Percentiles rank a stretch among this genome's conserved stretches.
Evolutionary conservation across 2,888 invertebrate species (phyloP).

Genomic region (Leptinotarsa peninsularis): DNA sequence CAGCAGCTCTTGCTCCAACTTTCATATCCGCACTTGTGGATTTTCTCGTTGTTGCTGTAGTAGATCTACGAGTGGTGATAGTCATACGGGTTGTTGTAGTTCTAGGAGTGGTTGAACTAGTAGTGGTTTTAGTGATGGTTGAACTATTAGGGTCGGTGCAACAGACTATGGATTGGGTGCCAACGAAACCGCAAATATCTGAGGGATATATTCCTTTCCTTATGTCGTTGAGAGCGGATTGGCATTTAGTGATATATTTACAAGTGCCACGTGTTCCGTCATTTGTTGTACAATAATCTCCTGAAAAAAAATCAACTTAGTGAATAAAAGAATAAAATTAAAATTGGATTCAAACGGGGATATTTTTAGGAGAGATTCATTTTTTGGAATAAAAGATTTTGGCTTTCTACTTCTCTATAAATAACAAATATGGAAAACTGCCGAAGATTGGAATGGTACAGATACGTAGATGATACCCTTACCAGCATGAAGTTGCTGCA

Average conservation of each 20-base stretch:
- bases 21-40: conserved; percentile 41
- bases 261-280: conserved; percentile 47
- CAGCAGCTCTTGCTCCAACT: conserved; percentile 12
- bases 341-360: too few species aligned
- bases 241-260: conserved; percentile 50
- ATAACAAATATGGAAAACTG: too few species aligned
- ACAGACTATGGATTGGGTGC: conserved; percentile 55
- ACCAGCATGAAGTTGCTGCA: too few species aligned
- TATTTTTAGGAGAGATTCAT: too few species aligned
- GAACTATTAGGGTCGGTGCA: conserved; percentile 42
- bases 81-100: conserved; percentile 8
- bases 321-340: too few species aligned
- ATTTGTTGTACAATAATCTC: conserved; percentile 36
- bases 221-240: conserved; percentile 48
- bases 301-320: conserved; percentile 24
- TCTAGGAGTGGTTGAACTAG: conserved; percentile 6
- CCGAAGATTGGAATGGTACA: too few species aligned
- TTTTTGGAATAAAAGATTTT: too few species aligned
- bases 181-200: conserved; percentile 54
- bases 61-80: neutral
- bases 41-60: conserved; percentile 13
- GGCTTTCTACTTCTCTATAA: too few species aligned
- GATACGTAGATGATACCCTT: too few species aligned
- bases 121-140: conserved; percentile 12
- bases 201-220: conserved; percentile 48